Conservation (phyloP, 2,888 invertebrate species). For the Tanytarsus gracilentus region DNA sequence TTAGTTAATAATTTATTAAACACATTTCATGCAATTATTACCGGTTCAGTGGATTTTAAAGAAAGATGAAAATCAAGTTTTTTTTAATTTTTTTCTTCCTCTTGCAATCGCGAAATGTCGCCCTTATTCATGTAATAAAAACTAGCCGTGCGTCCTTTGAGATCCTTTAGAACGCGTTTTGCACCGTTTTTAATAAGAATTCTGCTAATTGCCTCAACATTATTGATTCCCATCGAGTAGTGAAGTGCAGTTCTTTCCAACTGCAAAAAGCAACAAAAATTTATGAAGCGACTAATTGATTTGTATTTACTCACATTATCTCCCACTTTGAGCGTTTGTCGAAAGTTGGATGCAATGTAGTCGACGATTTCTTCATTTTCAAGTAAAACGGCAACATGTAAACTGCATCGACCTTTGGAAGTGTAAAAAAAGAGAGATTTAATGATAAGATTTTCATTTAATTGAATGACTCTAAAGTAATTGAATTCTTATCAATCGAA, state of each 20-base stretch:
- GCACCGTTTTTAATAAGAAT: conserved; percentile 76
- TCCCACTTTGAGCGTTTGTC: conserved; percentile 63
- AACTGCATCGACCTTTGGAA: conserved; percentile 56
- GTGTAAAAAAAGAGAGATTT: neutral
- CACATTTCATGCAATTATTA: no score
- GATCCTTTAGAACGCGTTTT: conserved; percentile 71
- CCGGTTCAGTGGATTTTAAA: no score
- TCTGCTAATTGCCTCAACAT: conserved; percentile 70
- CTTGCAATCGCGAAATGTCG: conserved; percentile 72
- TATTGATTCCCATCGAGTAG: conserved; percentile 82
- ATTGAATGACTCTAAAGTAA: neutral
- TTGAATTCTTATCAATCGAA: conserved; percentile 1
- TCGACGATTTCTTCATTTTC: conserved; percentile 75
- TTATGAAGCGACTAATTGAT: neutral
- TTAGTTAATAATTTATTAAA: no score
- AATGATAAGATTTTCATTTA: neutral
- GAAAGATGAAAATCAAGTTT: no score
- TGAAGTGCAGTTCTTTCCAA: conserved; percentile 80
- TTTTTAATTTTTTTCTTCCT: conserved; percentile 57
- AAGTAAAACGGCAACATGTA: conserved; percentile 79
- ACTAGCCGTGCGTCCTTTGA: conserved; percentile 80
- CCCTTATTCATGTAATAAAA: conserved; percentile 91
- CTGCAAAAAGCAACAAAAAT: conserved; percentile 43
- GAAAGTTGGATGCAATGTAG: conserved; percentile 61
- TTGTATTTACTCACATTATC: conserved; percentile 63